Conservation (phyloP, 2,113 vertebrate species). For the Ammodytes dubius region DNA sequence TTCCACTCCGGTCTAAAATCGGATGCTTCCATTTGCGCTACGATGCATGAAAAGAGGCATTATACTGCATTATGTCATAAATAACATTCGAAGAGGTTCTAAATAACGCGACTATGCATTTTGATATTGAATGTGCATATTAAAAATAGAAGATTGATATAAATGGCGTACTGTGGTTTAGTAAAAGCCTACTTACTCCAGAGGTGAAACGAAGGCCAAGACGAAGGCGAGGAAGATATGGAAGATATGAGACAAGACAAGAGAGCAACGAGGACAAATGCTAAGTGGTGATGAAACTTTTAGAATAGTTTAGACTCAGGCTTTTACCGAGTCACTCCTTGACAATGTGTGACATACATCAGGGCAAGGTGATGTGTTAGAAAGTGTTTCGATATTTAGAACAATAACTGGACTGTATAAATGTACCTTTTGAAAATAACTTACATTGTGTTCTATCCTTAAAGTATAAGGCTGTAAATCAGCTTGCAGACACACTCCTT, state of each 20-base stretch:
- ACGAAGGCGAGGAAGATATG: slow-evolving; percentile 4
- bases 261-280: neutral
- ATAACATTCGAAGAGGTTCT: neutral
- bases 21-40: slow-evolving; percentile 36
- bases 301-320: neutral
- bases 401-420: neutral
- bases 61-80: slow-evolving; percentile 13
- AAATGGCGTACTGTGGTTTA: neutral
- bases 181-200: neutral
- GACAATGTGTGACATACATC: neutral
- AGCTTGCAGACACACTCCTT: slow-evolving; percentile 9
- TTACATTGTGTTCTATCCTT: too few species aligned
- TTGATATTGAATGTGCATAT: slow-evolving; percentile 9
- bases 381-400: neutral
- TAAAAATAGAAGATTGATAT: slow-evolving; percentile 35
- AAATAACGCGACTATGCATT: neutral
- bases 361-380: neutral
- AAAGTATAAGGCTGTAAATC: neutral
- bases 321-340: neutral
- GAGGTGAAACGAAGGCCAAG: slow-evolving; percentile 28
- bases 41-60: slow-evolving; percentile 37
- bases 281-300: neutral
- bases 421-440: neutral
- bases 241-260: neutral
- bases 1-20: neutral